Evolutionary conservation across 2,888 invertebrate species (phyloP), one percentile per base, ranked within the genome.

Genomic region (Hydroisotoma schaefferi): DNA sequence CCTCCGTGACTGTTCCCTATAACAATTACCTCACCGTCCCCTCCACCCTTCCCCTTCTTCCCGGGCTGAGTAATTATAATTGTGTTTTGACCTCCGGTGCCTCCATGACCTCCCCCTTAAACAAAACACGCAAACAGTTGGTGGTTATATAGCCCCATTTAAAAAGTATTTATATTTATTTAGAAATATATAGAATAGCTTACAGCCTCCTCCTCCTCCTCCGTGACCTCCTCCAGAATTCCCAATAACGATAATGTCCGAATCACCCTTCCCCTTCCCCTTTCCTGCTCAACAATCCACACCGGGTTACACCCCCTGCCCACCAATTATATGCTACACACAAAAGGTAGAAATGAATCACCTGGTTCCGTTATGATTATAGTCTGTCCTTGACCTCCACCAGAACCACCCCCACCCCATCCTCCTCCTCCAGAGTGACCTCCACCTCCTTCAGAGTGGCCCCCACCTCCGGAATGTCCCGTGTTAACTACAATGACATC

Each of bases 41-140:
- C 49, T n/a, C 28, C 28, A 4, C 46, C 46, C 20, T 49, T 49
- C 4, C 46, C 49, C 18, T 49, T 49, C 18, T 23, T 28, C n/a
- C n/a, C n/a, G 6, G 49, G 49, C 18, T 49, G 49, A 3, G 49
- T 49, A n/a, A 49, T 49, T 18, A 49, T 49, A 6, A 49, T 49
- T 18, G 49, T 49, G 29, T 49, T 49, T 8, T 18, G 8, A 10
- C 49, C 29, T 27, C 49, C 46, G 8, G 25, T 18, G 5, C 46
- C 49, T 27, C 49, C 49, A 12, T 43, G 43, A n/a, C 43, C 43
- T 43, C 27, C 29, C 2, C 43, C 43, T 10, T 8, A 20, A 43
- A 6, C 18, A n/a, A 20, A 43, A 18, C 18, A 6, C 18, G 6
- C 18, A 6, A 43, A 6, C 43, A 43, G 18, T 43, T 43, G 20